Evolutionary conservation across 1,140 invertebrate genomes (phyloP), one percentile per base, ranked within the genome.

Genomic region (Centruroides sculpturatus): DNA sequence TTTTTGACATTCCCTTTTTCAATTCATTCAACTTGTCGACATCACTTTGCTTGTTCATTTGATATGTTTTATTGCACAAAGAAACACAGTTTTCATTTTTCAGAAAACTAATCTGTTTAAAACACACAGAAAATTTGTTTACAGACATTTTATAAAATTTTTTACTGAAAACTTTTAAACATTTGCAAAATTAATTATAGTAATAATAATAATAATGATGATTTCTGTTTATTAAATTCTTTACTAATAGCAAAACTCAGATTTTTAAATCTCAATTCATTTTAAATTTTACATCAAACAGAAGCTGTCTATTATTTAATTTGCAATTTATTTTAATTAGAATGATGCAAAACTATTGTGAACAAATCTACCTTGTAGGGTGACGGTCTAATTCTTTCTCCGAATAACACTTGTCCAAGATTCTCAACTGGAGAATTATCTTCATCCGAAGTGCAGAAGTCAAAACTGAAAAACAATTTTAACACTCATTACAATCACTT

Each of bases 321-420:
- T 23, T 23, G 23, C 23, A 23, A 23, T 23, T 23, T 2, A 23
- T 23, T 23, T 23, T 23, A 23, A 23, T 23, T 23, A 23, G 23
- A 23, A 23, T 23, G 23, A 23, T 23, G 23, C 23, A 23, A 23
- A 23, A 23, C 23, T 23, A 23, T 23, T 23, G 23, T 23, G 23
- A 23, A 23, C 2, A 23, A 23, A 23, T 58, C 66, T 70, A 83
- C 85, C 72, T 86, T 83, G 67, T 97, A 98, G 3, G 85, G 86
- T 56, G 93, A 96, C 4, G 90, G 85, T 56, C 90, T 76, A 69
- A 99, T 98, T 69, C 96, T 80, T 76, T 99, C 95, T 51, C 96
- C 96, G 79, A 99, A 98, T 0, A 99, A 87, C 57, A 99, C 92
- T 78, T 99, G 96, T 3, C 96, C 96, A 49, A 98, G 80, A 73